A percentile compares a stretch with the other conserved stretches of the same genome.
Evolutionary conservation across 1,140 invertebrate genomes (phyloP).

Genomic region (Mycetomoellerius zeteki): DNA sequence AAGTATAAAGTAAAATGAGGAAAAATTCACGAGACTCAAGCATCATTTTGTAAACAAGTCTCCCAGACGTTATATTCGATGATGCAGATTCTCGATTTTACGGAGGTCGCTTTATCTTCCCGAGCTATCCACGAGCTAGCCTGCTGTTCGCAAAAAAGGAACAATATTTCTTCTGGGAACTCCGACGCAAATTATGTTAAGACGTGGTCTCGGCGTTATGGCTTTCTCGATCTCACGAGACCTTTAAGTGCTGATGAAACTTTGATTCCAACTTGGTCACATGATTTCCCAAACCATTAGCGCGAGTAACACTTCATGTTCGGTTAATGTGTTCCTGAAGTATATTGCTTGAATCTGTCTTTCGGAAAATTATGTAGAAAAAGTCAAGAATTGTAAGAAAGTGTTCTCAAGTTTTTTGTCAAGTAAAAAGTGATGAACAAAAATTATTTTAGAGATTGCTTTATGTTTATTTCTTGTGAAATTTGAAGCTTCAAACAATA

Average conservation of each 20-base stretch:
- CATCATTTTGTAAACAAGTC: constrained; percentile 22
- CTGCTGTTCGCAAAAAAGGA: constrained; percentile 10
- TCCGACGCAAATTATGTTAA: constrained; percentile 20
- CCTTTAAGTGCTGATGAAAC: constrained; percentile 52
- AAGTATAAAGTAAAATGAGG: background rate
- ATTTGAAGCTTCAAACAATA: background rate
- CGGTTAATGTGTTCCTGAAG: background rate
- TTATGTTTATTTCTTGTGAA: background rate
- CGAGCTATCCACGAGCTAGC: background rate
- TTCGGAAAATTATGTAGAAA: background rate
- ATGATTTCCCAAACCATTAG: constrained; percentile 39
- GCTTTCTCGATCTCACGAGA: constrained; percentile 26
- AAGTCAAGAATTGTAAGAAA: background rate
- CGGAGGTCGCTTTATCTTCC: background rate
- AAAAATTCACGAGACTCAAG: background rate
- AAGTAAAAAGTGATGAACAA: background rate
- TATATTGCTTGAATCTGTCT: background rate
- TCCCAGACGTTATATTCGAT: background rate
- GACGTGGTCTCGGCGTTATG: background rate
- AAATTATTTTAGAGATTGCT: background rate
- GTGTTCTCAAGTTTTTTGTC: background rate
- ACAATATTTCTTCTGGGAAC: constrained; percentile 33
- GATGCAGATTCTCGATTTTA: background rate
- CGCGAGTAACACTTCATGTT: background rate
- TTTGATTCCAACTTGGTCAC: constrained; percentile 33